Conservation (phyloP, 2,113 vertebrate species). For the Archocentrus centrarchus region DNA sequence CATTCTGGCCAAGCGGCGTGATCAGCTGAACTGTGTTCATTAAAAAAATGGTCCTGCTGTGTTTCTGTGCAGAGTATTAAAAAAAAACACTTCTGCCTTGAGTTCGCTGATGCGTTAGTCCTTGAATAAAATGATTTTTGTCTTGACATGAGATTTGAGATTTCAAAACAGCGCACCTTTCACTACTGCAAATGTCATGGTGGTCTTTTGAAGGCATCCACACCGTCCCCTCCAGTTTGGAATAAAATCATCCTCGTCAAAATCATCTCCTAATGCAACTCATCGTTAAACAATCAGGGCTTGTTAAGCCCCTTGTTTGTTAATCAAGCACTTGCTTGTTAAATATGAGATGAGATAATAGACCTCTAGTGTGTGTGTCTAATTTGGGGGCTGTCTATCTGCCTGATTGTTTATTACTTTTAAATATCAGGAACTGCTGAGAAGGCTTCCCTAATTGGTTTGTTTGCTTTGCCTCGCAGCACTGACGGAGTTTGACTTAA, state of each 20-base stretch:
- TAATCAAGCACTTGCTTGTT: conserved; percentile 76
- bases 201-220: conserved; percentile 19
- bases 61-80: too few species aligned
- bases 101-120: background rate
- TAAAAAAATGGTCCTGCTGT: too few species aligned
- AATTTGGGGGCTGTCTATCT: conserved; percentile 72
- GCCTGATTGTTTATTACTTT: conserved; percentile 73
- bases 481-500: conserved; percentile 53
- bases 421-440: conserved; percentile 55
- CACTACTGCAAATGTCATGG: conserved; percentile 19
- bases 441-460: conserved; percentile 59
- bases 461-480: conserved; percentile 60
- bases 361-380: conserved; percentile 69
- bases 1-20: background rate
- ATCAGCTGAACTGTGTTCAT: background rate
- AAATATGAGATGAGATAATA: conserved; percentile 76
- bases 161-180: conserved; percentile 20
- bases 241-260: conserved; percentile 31
- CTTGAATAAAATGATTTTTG: background rate
- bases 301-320: conserved; percentile 75
- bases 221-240: background rate
- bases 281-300: conserved; percentile 75
- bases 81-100: background rate
- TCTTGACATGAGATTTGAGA: background rate
- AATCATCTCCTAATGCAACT: conserved; percentile 67